These are phyloP conservation scores for Etheostoma cragini DNA, from an alignment of 2,113 vertebrate genomes.

Conservation along the genomic window DNA sequence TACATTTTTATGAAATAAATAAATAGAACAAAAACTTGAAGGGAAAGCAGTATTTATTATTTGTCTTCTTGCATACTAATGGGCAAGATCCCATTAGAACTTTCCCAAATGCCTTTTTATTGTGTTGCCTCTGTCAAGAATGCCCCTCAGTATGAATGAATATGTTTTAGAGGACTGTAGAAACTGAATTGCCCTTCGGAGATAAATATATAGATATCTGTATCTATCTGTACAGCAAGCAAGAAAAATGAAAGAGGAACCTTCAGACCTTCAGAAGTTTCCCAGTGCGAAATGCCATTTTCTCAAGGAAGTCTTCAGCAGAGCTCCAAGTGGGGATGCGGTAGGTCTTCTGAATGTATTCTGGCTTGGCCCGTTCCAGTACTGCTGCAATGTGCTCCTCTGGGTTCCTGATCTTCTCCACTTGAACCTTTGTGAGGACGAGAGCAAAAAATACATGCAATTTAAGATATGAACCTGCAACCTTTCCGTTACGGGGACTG, in stretches of 20 bases:
- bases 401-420: constrained; percentile 96
- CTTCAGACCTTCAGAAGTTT: constrained; percentile 97
- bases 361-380: constrained; percentile 93
- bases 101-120: too few relatives aligned
- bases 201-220: too few relatives aligned
- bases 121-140: too few relatives aligned
- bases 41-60: neutral
- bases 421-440: constrained; percentile 89
- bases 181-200: too few relatives aligned
- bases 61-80: too few relatives aligned
- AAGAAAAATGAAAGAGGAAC: constrained; percentile 45
- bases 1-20: neutral
- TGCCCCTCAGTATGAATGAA: too few relatives aligned
- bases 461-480: constrained; percentile 24
- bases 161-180: too few relatives aligned
- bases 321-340: constrained; percentile 91
- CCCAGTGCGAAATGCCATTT: constrained; percentile 92
- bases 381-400: constrained; percentile 94
- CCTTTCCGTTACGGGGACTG: constrained; percentile 26
- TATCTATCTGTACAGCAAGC: neutral
- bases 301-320: constrained; percentile 95
- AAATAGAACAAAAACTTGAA: neutral
- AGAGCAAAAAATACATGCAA: neutral
- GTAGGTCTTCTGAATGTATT: constrained; percentile 96
- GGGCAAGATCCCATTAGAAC: too few relatives aligned